Evolutionary conservation across 2,113 vertebrate genomes (phyloP).

Genomic region (Rostratula benghalensis): DNA sequence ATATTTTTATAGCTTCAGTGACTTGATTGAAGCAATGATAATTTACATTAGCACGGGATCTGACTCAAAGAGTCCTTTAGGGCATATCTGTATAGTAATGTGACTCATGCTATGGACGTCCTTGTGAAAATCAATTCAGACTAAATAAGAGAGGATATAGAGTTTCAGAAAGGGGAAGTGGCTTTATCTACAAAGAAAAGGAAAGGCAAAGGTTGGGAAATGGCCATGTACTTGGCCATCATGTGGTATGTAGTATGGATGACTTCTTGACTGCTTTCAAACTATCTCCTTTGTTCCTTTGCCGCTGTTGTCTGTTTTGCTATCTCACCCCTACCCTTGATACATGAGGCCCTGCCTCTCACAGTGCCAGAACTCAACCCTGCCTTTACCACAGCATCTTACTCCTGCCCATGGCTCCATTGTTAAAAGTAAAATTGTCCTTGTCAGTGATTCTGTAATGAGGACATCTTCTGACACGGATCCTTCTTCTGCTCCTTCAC

Average conservation of each 20-base stretch:
- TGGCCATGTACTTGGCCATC: neutral
- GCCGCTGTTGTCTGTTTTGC: neutral
- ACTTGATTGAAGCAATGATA: neutral
- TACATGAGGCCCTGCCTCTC: neutral
- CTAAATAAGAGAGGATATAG: neutral
- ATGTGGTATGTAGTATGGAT: neutral
- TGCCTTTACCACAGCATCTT: fast-evolving
- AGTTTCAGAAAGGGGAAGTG: neutral
- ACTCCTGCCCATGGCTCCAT: neutral
- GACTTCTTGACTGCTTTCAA: neutral
- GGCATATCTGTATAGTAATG: neutral
- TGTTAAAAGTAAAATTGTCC: neutral
- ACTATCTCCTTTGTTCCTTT: neutral
- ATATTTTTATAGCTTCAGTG: neutral
- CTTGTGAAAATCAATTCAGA: neutral
- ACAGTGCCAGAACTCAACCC: neutral
- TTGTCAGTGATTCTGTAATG: neutral
- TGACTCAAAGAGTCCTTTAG: neutral
- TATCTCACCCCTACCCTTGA: neutral
- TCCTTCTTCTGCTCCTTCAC: neutral
- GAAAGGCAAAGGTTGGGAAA: neutral
- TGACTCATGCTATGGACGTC: neutral
- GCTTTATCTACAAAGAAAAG: neutral
- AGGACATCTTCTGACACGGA: neutral
- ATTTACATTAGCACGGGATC: neutral